phyloP scores from a whole-genome alignment of 1,140 invertebrate species.

The Caenorhabditis tropicalis region DNA sequence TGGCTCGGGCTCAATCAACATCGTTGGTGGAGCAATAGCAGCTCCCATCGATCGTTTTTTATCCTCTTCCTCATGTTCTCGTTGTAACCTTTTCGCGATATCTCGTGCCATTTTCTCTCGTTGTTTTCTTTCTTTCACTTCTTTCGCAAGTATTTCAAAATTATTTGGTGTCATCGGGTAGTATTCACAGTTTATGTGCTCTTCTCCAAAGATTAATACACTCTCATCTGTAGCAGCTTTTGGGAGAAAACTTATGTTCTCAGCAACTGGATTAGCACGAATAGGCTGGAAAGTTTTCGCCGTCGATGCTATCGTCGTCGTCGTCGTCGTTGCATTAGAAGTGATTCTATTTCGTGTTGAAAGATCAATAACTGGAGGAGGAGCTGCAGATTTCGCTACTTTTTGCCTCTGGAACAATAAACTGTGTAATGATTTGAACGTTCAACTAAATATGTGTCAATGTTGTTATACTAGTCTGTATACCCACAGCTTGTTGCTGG shows the following conservation, averaged over 20 bases:
- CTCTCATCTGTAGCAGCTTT: conserved; percentile 69
- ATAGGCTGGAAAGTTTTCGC: conserved; percentile 27
- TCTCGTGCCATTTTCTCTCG: conserved; percentile 65
- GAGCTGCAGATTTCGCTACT: neutral
- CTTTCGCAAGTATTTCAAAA: conserved; percentile 63
- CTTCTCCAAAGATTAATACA: conserved; percentile 67
- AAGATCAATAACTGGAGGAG: conserved; percentile 48
- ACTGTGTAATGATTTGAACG: neutral
- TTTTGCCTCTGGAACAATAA: neutral
- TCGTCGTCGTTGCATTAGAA: neutral
- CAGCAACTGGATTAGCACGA: conserved; percentile 43
- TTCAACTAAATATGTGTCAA: too few relatives aligned
- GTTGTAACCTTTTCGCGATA: conserved; percentile 62
- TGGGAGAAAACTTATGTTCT: conserved; percentile 60
- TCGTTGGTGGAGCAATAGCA: conserved; percentile 67
- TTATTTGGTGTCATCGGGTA: conserved; percentile 69
- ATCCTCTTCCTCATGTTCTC: conserved; percentile 66
- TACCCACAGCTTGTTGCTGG: neutral
- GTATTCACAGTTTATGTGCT: conserved; percentile 67
- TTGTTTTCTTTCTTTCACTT: conserved; percentile 62
- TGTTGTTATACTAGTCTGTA: too few relatives aligned
- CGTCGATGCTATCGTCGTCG: neutral
- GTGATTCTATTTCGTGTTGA: neutral
- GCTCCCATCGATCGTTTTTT: conserved; percentile 64
- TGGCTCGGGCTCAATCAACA: conserved; percentile 53